These are phyloP conservation scores for Camelus bactrianus DNA, from an alignment of 2,113 vertebrate species.

Conservation along the genomic window DNA sequence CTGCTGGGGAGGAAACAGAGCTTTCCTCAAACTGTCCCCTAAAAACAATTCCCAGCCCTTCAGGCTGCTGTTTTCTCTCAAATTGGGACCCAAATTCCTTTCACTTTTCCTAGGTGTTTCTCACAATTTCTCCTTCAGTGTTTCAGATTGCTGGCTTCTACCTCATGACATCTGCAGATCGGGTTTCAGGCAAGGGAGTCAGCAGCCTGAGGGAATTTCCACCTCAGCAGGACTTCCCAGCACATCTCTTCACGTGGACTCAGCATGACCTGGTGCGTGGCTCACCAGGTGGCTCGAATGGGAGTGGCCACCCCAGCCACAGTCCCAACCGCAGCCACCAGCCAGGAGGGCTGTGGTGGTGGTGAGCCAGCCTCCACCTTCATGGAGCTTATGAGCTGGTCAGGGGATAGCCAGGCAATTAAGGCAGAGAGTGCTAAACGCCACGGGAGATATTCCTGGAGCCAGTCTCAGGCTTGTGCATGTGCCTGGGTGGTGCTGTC, in stretches of 20 bases:
- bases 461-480: not conserved
- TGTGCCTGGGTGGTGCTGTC: not conserved
- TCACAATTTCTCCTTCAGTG: not conserved
- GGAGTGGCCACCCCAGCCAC: not conserved
- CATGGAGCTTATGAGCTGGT: not conserved
- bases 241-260: not conserved
- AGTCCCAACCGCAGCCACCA: not conserved
- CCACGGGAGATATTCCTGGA: not conserved
- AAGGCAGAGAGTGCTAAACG: not conserved
- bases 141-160: not conserved
- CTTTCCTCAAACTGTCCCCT: not conserved
- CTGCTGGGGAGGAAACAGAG: not conserved
- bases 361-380: not conserved
- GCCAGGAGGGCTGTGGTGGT: not conserved
- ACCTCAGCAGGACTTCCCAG: not conserved
- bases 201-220: not conserved
- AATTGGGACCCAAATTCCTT: not conserved
- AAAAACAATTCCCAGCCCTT: not conserved
- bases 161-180: not conserved
- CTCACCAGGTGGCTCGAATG: not conserved
- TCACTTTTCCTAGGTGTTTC: not conserved
- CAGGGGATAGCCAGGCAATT: not conserved
- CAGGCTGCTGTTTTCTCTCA: not conserved
- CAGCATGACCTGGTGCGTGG: not conserved
- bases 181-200: not conserved